phyloP scores from a whole-genome alignment of 2,113 vertebrate species.

The Clarias gariepinus region DNA sequence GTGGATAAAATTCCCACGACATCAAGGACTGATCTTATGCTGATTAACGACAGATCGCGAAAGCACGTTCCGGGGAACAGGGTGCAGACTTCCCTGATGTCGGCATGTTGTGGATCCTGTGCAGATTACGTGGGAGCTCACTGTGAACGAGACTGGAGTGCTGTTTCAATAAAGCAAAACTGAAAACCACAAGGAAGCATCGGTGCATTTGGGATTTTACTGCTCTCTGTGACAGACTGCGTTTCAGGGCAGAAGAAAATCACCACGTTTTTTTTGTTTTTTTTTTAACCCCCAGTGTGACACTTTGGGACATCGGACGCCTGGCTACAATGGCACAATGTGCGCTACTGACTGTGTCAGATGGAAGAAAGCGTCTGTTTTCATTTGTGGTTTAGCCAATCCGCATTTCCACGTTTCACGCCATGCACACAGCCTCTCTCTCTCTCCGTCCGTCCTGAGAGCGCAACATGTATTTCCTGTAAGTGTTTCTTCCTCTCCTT shows the following conservation, averaged over 20 bases:
- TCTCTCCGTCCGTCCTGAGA: neutral
- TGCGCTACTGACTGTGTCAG: neutral
- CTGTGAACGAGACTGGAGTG: neutral
- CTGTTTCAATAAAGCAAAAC: neutral
- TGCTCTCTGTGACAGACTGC: neutral
- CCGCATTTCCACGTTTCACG: slow-evolving; percentile 25
- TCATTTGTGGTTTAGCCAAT: neutral
- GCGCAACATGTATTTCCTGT: slow-evolving; percentile 68
- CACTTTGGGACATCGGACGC: neutral
- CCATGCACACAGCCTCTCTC: neutral
- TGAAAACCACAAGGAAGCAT: neutral
- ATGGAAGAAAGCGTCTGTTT: slow-evolving; percentile 14
- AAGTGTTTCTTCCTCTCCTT: neutral
- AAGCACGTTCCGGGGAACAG: neutral
- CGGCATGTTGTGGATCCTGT: slow-evolving; percentile 11
- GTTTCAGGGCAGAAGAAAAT: neutral
- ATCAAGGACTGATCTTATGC: slow-evolving; percentile 27
- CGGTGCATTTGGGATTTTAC: neutral
- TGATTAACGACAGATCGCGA: neutral
- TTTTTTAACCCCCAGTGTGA: neutral
- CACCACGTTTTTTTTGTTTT: too few relatives aligned
- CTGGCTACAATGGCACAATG: neutral
- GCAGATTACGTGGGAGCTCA: neutral
- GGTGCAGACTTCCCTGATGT: neutral
- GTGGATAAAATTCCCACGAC: slow-evolving; percentile 30